Conservation (phyloP, 2,888 invertebrate species). For the Catonia carolina region DNA sequence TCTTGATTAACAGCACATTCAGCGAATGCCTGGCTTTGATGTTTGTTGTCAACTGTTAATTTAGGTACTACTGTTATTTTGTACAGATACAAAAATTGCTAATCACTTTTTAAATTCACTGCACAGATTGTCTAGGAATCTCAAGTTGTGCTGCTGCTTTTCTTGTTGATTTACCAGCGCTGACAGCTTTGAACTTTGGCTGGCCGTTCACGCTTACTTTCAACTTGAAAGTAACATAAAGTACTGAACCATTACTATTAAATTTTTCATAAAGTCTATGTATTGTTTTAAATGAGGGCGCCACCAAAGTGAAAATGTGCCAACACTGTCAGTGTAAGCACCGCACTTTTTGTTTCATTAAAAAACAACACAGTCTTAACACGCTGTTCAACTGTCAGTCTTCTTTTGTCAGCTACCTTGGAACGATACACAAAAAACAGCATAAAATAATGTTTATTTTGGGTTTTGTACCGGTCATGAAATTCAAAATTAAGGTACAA, state of each 20-base stretch:
- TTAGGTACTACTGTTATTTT: constrained; percentile 6
- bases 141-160: constrained; percentile 1
- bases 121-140: not conserved
- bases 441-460: too few relatives aligned
- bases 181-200: not conserved
- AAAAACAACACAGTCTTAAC: not conserved
- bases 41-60: not conserved
- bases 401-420: not conserved
- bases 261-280: not conserved
- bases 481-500: too few relatives aligned
- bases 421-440: too few relatives aligned
- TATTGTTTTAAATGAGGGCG: not conserved
- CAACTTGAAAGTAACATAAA: too few relatives aligned
- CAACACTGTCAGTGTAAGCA: not conserved
- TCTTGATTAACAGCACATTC: not conserved
- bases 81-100: constrained; percentile 20
- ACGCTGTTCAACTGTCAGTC: not conserved
- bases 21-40: not conserved
- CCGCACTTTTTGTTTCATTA: not conserved
- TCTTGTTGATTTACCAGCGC: not conserved
- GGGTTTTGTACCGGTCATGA: too few relatives aligned
- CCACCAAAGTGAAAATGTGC: not conserved
- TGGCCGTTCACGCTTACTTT: not conserved
- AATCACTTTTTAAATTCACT: constrained; percentile 16
- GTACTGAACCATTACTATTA: not conserved